Evolutionary conservation across 2,888 invertebrate genomes (phyloP).

Genomic region (Philaethria dido): DNA sequence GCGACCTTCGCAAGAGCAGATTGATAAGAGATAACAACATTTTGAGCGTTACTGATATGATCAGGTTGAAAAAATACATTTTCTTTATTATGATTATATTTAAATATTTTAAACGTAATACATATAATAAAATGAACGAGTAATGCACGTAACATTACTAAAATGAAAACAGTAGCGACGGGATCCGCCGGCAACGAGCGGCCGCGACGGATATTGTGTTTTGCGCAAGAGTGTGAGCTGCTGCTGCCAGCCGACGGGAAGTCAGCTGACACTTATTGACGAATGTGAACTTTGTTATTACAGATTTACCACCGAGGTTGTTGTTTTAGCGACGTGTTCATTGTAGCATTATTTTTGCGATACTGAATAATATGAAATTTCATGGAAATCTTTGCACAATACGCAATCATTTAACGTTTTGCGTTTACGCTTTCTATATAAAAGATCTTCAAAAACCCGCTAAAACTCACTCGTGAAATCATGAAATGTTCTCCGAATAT

Average conservation of each 20-base stretch:
- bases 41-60: slow-evolving; percentile 41
- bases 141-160: neutral
- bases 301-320: slow-evolving; percentile 41
- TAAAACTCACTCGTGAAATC: slow-evolving; percentile 54
- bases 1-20: slow-evolving; percentile 79
- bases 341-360: slow-evolving; percentile 51
- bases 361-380: slow-evolving; percentile 57
- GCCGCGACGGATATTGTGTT: slow-evolving; percentile 32
- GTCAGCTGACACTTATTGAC: slow-evolving; percentile 62
- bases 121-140: neutral
- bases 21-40: slow-evolving; percentile 79
- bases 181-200: slow-evolving; percentile 44
- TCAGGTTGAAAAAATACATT: slow-evolving; percentile 13
- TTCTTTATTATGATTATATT: slow-evolving; percentile 6
- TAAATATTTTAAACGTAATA: neutral
- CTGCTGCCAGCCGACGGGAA: slow-evolving; percentile 58
- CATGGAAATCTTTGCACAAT: slow-evolving; percentile 51
- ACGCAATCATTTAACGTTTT: too few species aligned
- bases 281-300: slow-evolving; percentile 41
- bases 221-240: slow-evolving; percentile 40
- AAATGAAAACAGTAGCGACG: slow-evolving; percentile 31
- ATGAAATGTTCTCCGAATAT: slow-evolving; percentile 41
- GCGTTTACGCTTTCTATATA: slow-evolving; percentile 79
- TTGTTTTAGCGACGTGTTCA: slow-evolving; percentile 58
- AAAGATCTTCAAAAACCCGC: slow-evolving; percentile 60